phyloP scores from a whole-genome alignment of 1,140 invertebrate genomes.

The Harpegnathos saltator region DNA sequence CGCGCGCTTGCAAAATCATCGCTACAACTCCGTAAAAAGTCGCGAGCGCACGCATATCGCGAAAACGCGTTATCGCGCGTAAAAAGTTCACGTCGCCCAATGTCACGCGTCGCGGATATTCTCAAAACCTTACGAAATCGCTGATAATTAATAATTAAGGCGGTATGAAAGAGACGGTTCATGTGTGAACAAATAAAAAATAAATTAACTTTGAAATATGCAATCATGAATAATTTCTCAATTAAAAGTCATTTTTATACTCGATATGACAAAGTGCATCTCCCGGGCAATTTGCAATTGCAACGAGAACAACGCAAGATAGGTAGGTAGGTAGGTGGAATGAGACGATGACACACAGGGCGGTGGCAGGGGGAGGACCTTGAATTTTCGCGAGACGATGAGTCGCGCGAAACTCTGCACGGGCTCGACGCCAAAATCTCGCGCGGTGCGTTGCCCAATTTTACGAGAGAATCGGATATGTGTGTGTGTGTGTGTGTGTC shows the following conservation, averaged over 20 bases:
- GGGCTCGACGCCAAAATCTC: slow-evolving; percentile 59
- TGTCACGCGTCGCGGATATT: no score
- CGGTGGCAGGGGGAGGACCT: slow-evolving; percentile 9
- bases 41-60: slow-evolving; percentile 11
- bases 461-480: slow-evolving; percentile 54
- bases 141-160: no score
- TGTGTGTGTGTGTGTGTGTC: slow-evolving; percentile 9
- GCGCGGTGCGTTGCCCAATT: slow-evolving; percentile 67
- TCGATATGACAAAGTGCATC: no score
- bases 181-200: no score
- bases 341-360: no score
- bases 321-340: no score
- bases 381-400: slow-evolving; percentile 45
- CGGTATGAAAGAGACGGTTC: no score
- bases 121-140: no score
- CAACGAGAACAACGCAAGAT: slow-evolving; percentile 18
- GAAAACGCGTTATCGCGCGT: slow-evolving; percentile 52
- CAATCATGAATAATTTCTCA: no score
- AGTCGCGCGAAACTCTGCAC: slow-evolving; percentile 48
- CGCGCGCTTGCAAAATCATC: slow-evolving; percentile 69
- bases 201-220: no score
- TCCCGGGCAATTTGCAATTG: slow-evolving; percentile 6
- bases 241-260: no score
- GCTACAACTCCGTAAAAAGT: slow-evolving; percentile 74
- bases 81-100: slow-evolving; percentile 12